Evolutionary conservation across 2,113 vertebrate species (phyloP).

Genomic region (Callopanchax toddi): DNA sequence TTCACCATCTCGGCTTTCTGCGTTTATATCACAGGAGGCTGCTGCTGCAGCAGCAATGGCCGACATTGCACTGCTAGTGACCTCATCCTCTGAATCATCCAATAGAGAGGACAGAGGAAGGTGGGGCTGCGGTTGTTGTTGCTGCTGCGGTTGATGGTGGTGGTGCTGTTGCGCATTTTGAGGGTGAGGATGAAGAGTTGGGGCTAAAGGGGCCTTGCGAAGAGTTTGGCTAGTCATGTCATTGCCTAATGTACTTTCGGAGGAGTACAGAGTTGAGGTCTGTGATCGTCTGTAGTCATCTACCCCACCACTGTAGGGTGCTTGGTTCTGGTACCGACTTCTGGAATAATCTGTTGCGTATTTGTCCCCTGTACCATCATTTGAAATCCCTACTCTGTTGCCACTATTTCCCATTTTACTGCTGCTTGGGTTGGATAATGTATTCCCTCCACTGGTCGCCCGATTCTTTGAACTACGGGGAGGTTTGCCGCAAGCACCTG

Average conservation of each 20-base stretch:
- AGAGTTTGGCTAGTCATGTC: conserved; percentile 75
- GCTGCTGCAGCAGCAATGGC: conserved; percentile 82
- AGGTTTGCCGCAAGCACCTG: conserved; percentile 83
- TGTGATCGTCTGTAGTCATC: conserved; percentile 76
- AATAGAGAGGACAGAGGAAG: conserved; percentile 82
- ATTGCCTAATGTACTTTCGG: conserved; percentile 64
- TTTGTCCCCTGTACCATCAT: conserved; percentile 53
- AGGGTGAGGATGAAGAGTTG: conserved; percentile 83
- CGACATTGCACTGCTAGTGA: conserved; percentile 84
- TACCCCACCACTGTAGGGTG: conserved; percentile 63
- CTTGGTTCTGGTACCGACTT: conserved; percentile 74
- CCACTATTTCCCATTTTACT: conserved; percentile 63
- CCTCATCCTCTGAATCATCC: conserved; percentile 84
- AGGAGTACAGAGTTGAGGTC: conserved; percentile 66
- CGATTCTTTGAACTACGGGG: conserved; percentile 64
- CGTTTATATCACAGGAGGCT: conserved; percentile 77
- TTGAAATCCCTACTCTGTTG: conserved; percentile 42
- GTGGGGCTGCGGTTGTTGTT: conserved; percentile 63
- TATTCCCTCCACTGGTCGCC: not conserved
- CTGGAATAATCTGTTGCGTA: conserved; percentile 77
- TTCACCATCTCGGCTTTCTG: conserved; percentile 75
- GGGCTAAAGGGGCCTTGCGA: conserved; percentile 81
- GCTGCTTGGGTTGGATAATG: conserved; percentile 40
- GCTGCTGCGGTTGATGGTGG: conserved; percentile 62
- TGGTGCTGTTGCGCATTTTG: conserved; percentile 75